phyloP scores from a whole-genome alignment of 2,888 invertebrate species.

The Caprella mutica region DNA sequence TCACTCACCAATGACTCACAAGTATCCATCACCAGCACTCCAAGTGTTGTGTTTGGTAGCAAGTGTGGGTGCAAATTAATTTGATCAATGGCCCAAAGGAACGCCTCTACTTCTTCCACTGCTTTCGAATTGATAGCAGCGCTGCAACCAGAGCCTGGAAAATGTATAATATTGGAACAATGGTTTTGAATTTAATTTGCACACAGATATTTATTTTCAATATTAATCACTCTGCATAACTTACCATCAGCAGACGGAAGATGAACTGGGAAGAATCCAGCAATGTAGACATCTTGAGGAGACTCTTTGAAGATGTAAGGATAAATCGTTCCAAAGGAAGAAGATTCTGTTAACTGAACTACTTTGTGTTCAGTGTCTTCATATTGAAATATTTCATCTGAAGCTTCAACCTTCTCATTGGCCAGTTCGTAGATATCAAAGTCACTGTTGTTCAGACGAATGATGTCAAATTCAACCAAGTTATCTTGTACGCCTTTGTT shows the following conservation, averaged over 20 bases:
- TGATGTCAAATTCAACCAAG: no score
- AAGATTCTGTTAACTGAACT: no score
- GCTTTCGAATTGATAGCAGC: conserved; percentile 34
- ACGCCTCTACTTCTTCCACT: conserved; percentile 40
- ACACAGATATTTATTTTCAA: not conserved
- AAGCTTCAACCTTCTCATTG: no score
- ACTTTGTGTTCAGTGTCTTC: no score
- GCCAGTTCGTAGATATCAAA: no score
- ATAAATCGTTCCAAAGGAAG: not conserved
- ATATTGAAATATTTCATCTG: no score
- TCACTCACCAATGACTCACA: conserved; percentile 28
- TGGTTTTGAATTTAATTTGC: not conserved
- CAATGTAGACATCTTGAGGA: conserved; percentile 30
- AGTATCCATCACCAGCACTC: conserved; percentile 30
- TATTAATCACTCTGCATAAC: not conserved
- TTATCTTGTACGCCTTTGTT: no score
- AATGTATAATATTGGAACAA: not conserved
- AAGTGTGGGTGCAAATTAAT: conserved; percentile 34
- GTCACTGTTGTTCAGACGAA: no score
- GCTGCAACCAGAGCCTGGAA: conserved; percentile 26
- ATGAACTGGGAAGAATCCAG: conserved; percentile 34
- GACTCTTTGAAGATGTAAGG: conserved; percentile 23
- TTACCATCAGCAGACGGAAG: conserved; percentile 23
- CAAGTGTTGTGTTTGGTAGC: conserved; percentile 23
- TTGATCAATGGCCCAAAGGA: conserved; percentile 40